Evolutionary conservation across 2,888 invertebrate genomes (phyloP).

Genomic region (Nomada ruficornis): DNA sequence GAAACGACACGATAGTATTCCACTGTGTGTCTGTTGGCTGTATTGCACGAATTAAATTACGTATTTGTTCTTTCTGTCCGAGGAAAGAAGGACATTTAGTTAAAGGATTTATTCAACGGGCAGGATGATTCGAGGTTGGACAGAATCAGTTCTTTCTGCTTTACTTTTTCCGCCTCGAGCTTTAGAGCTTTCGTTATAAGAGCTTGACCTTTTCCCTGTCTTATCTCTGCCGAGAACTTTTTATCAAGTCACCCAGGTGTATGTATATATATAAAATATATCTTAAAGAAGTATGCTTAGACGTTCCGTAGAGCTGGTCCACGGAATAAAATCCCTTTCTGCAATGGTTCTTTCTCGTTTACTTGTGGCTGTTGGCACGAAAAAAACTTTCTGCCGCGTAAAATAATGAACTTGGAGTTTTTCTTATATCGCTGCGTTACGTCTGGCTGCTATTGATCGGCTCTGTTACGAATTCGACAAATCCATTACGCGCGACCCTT

Average conservation of each 20-base stretch:
- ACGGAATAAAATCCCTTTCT: too few species aligned
- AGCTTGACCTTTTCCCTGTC: constrained; percentile 1
- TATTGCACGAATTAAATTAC: too few species aligned
- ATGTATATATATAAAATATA: background rate
- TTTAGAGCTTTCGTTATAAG: background rate
- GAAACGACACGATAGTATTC: background rate
- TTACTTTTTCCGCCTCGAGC: background rate
- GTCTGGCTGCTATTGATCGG: background rate
- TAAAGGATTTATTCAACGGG: background rate
- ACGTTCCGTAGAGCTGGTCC: too few species aligned
- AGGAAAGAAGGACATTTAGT: background rate
- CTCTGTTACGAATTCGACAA: background rate
- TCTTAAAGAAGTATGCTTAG: background rate
- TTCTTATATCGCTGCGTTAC: background rate
- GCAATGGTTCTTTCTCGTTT: too few species aligned
- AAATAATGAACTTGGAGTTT: background rate
- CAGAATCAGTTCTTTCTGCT: constrained; percentile 3
- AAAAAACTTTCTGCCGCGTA: too few species aligned
- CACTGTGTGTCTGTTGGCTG: background rate
- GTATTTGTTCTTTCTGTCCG: background rate
- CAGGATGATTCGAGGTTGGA: background rate
- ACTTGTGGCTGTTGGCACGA: too few species aligned
- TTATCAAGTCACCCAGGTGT: background rate
- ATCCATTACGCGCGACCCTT: background rate
- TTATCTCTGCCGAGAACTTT: background rate